These are phyloP conservation scores for Chrysocyon brachyurus DNA, from an alignment of 2,797 vertebrate genomes.

Conservation along the genomic window DNA sequence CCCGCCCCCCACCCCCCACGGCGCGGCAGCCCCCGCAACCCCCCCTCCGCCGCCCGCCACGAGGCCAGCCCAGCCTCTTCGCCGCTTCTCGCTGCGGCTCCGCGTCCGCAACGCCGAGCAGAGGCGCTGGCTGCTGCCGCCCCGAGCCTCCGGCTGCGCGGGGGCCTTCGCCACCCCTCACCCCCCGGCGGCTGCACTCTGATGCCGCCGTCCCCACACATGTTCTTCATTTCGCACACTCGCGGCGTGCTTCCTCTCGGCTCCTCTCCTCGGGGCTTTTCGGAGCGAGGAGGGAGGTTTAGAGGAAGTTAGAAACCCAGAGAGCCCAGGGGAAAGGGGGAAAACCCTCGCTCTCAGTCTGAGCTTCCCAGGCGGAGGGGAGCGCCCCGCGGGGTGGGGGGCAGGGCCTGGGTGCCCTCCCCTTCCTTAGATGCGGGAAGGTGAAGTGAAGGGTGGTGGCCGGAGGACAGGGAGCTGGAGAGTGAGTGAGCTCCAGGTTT, in stretches of 20 bases:
- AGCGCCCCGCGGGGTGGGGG: slow-evolving; percentile 70
- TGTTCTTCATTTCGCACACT: slow-evolving; percentile 90
- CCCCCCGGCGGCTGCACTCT: slow-evolving; percentile 82
- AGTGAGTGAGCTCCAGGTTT: background rate
- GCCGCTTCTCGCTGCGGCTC: slow-evolving; percentile 7
- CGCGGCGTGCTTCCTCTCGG: slow-evolving; percentile 88
- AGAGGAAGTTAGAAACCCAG: slow-evolving; percentile 87
- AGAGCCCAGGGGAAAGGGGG: slow-evolving; percentile 79
- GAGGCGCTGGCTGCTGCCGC: slow-evolving; percentile 59
- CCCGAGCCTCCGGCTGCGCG: background rate
- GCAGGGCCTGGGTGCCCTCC: slow-evolving; percentile 23
- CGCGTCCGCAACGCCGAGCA: slow-evolving; percentile 56
- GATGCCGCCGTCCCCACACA: slow-evolving; percentile 88
- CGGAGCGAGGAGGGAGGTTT: slow-evolving; percentile 81
- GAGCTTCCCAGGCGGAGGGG: slow-evolving; percentile 82
- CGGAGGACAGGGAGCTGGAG: background rate
- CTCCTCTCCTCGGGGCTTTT: slow-evolving; percentile 87
- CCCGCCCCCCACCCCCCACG: slow-evolving; percentile 71
- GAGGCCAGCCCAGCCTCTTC: slow-evolving; percentile 59
- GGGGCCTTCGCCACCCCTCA: slow-evolving; percentile 68
- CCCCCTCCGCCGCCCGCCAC: slow-evolving; percentile 47
- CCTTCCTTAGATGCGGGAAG: slow-evolving; percentile 22
- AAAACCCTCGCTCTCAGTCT: slow-evolving; percentile 75
- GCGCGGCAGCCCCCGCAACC: slow-evolving; percentile 40
- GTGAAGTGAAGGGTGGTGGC: background rate